Percentiles rank a stretch among this genome's conserved stretches.
Conservation (phyloP, 1,140 invertebrate genomes). For the Campoletis sonorensis region DNA sequence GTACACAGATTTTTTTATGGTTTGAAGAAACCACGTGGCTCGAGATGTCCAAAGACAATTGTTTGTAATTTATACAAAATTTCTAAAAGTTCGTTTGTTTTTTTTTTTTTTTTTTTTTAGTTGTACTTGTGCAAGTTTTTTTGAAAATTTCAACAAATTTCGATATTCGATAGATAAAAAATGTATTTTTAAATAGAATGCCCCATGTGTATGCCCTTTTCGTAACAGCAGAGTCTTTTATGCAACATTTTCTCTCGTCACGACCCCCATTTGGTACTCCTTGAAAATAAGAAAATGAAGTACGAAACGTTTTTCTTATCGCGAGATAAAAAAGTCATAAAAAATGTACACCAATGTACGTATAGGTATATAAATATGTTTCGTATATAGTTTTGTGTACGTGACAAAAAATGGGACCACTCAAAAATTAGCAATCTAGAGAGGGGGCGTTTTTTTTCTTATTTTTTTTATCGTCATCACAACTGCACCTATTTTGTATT, state of each 20-base stretch:
- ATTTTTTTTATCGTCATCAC: not conserved
- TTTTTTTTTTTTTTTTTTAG: no score
- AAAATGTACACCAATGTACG: not conserved
- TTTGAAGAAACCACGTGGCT: no score
- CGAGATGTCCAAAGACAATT: no score
- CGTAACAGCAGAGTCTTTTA: not conserved
- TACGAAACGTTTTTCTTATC: constrained; percentile 31
- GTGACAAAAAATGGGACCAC: constrained; percentile 11
- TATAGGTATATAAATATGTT: not conserved
- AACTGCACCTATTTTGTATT: not conserved
- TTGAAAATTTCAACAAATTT: no score
- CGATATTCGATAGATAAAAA: no score
- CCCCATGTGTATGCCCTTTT: not conserved
- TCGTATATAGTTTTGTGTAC: not conserved
- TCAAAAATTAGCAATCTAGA: constrained; percentile 2
- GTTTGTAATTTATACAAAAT: no score
- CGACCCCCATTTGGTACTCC: not conserved
- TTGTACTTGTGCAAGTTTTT: no score
- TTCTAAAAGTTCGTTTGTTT: no score
- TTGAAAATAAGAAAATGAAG: not conserved
- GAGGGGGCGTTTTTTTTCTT: no score
- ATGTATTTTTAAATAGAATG: no score
- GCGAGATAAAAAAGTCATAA: not conserved
- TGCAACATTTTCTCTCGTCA: not conserved
- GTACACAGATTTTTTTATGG: no score